phyloP scores from a whole-genome alignment of 2,797 vertebrate species.

The Rhinophrynus dorsalis region DNA sequence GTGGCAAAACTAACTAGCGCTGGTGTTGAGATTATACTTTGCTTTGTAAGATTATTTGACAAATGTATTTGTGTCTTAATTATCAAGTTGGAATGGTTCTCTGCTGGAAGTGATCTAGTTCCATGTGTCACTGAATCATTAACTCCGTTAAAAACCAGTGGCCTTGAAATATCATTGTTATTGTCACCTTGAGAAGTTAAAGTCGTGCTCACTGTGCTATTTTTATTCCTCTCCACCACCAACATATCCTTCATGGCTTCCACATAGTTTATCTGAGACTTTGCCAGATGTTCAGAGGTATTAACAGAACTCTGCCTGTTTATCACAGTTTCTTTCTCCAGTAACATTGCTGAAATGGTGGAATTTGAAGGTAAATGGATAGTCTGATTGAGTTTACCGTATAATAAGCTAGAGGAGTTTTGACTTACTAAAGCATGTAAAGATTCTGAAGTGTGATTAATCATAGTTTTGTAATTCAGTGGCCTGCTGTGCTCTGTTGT shows the following conservation, averaged over 20 bases:
- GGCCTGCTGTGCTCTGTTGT: not conserved
- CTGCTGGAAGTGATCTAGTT: not conserved
- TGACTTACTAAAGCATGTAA: not conserved
- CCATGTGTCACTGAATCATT: not conserved
- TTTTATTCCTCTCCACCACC: not conserved
- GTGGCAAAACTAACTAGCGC: not conserved
- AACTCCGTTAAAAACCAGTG: not conserved
- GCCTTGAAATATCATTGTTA: not conserved
- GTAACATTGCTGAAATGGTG: not conserved
- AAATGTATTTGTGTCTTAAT: not conserved
- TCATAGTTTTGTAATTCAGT: not conserved
- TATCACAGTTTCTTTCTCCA: not conserved
- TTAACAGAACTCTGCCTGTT: constrained; percentile 1
- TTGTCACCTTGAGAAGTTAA: not conserved
- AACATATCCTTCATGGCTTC: not conserved
- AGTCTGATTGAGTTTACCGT: not conserved
- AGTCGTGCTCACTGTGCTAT: not conserved
- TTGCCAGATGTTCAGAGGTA: not conserved
- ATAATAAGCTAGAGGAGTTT: not conserved
- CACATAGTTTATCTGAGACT: not conserved
- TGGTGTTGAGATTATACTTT: not conserved
- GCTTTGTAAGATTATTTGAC: not conserved
- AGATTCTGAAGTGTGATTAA: not conserved
- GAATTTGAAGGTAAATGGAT: not conserved
- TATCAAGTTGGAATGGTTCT: not conserved